A percentile compares a stretch with the other conserved stretches of the same genome.
Evolutionary conservation across 2,888 invertebrate genomes (phyloP).

Genomic region (Lamellibrachia satsuma): DNA sequence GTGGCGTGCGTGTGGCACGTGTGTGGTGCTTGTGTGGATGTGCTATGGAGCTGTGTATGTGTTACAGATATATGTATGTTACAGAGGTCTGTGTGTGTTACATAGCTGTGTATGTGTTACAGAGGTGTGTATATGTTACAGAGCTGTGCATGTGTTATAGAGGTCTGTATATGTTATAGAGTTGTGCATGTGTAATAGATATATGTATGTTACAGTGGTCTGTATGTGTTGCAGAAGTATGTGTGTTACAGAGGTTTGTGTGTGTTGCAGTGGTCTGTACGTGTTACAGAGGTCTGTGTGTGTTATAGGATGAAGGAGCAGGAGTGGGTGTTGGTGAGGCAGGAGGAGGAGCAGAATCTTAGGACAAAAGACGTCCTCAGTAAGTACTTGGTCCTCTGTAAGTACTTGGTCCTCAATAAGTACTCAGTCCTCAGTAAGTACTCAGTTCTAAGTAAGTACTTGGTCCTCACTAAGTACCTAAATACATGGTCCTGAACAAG

Average conservation of each 20-base stretch:
- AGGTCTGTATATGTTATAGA: background rate
- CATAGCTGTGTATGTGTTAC: background rate
- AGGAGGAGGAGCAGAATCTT: slow-evolving; percentile 59
- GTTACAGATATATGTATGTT: too few species aligned
- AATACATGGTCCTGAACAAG: too few species aligned
- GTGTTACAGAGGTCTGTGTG: background rate
- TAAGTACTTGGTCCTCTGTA: slow-evolving; percentile 35
- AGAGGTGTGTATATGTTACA: background rate
- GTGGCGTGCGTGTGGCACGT: too few species aligned
- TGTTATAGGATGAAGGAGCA: slow-evolving; percentile 57
- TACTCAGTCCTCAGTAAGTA: too few species aligned
- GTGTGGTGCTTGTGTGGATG: background rate
- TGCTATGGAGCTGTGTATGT: too few species aligned
- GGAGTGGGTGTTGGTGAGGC: slow-evolving; percentile 57
- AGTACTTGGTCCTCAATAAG: background rate
- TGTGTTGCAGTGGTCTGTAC: background rate
- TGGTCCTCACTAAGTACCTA: background rate
- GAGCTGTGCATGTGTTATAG: background rate
- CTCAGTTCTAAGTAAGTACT: too few species aligned
- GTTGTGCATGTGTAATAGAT: background rate
- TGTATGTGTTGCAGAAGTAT: background rate
- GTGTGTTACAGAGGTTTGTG: background rate
- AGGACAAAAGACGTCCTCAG: slow-evolving; percentile 60
- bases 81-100: background rate
- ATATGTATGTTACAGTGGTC: background rate